These are phyloP conservation scores for Cranoglanis bouderius DNA, from an alignment of 2,113 vertebrate species.

Conservation along the genomic window DNA sequence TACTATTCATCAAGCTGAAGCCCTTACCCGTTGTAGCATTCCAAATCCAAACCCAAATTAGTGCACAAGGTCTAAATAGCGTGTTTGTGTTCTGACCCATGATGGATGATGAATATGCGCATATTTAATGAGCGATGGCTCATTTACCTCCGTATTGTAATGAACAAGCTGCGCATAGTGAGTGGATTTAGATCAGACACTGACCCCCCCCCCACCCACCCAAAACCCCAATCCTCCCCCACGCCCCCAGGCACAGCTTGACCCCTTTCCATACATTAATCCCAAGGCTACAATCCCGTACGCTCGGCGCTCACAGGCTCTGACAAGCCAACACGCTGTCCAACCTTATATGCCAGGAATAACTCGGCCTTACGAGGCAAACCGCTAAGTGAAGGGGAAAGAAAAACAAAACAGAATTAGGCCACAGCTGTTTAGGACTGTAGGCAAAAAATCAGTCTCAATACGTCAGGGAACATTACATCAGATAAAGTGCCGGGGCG, in stretches of 20 bases:
- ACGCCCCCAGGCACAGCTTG: constrained; percentile 52
- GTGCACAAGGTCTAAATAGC: constrained; percentile 13
- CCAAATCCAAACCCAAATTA: constrained; percentile 4
- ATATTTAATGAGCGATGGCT: constrained; percentile 50
- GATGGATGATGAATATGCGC: constrained; percentile 57
- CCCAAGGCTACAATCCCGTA: constrained; percentile 47
- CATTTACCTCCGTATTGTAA: constrained; percentile 48
- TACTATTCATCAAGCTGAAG: neutral
- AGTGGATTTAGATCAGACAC: constrained; percentile 37
- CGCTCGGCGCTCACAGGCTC: constrained; percentile 60
- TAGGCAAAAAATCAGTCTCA: constrained; percentile 87
- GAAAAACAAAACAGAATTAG: constrained; percentile 76
- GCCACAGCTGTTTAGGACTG: constrained; percentile 86
- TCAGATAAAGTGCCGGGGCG: constrained; percentile 69
- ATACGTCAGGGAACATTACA: constrained; percentile 86
- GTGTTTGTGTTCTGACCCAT: constrained; percentile 49
- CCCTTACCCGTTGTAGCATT: neutral
- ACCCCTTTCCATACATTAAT: constrained; percentile 50
- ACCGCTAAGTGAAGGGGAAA: constrained; percentile 77
- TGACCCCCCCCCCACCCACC: constrained; percentile 11
- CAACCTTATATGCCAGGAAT: constrained; percentile 73
- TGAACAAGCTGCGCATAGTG: constrained; percentile 29
- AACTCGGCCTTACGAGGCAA: constrained; percentile 78
- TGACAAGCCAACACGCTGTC: constrained; percentile 75
- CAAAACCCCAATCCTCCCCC: neutral